Percentiles rank a stretch among this genome's conserved stretches.
These are phyloP conservation scores for Ardeotis arabs DNA, from an alignment of 2,113 vertebrate genomes.

Conservation along the genomic window DNA sequence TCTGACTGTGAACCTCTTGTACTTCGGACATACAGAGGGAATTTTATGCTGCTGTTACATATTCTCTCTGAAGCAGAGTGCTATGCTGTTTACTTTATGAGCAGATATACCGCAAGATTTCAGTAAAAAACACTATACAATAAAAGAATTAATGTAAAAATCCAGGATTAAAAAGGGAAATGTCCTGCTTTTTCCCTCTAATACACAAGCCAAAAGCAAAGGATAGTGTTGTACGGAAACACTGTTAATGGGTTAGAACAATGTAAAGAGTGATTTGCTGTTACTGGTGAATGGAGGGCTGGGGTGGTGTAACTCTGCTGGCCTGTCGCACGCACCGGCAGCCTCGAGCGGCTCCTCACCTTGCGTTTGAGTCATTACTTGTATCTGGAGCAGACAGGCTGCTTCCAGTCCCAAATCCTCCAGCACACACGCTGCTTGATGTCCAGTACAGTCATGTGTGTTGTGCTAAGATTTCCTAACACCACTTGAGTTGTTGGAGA, in stretches of 20 bases:
- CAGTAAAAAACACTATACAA: neutral
- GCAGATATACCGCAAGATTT: neutral
- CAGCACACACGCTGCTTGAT: neutral
- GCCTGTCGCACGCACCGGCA: neutral
- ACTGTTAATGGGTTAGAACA: neutral
- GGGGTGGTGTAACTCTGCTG: neutral
- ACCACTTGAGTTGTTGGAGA: neutral
- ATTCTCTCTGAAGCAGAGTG: neutral
- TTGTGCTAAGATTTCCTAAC: neutral
- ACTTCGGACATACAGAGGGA: slow-evolving; percentile 54
- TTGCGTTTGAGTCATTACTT: neutral
- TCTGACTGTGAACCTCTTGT: slow-evolving; percentile 52
- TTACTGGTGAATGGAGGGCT: neutral
- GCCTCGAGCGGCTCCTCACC: neutral
- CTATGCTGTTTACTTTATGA: neutral
- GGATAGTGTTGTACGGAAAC: neutral
- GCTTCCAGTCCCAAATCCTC: neutral
- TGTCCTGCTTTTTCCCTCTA: neutral
- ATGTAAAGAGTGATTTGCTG: neutral
- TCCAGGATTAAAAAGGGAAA: neutral
- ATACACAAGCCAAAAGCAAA: neutral
- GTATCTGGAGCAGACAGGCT: slow-evolving; percentile 3
- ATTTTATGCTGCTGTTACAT: slow-evolving; percentile 37
- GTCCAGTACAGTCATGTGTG: neutral
- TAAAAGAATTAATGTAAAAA: neutral